A percentile compares a stretch with the other conserved stretches of the same genome.
Evolutionary conservation across 2,797 vertebrate genomes (phyloP).

Genomic region (Sciurus vulgaris): DNA sequence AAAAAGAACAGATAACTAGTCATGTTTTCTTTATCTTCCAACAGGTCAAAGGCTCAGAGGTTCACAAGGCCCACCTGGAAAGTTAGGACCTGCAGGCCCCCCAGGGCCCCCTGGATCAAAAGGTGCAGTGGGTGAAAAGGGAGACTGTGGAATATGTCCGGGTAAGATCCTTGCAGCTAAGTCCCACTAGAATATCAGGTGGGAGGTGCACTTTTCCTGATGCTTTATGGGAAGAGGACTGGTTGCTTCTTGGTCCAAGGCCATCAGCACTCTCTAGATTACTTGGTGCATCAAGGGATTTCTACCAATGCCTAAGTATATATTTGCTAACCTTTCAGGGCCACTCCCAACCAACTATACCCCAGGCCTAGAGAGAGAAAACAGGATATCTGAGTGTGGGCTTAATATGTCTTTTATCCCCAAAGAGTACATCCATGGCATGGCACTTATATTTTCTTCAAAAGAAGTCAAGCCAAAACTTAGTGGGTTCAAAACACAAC

Average conservation of each 20-base stretch:
- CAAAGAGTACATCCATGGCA: not conserved
- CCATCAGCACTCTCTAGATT: not conserved
- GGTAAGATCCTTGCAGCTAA: constrained; percentile 60
- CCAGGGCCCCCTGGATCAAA: constrained; percentile 38
- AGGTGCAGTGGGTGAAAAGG: constrained; percentile 67
- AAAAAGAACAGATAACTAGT: not conserved
- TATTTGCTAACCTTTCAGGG: not conserved
- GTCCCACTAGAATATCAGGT: not conserved
- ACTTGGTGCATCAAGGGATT: not conserved
- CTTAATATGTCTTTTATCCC: not conserved
- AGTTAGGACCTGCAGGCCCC: constrained; percentile 68
- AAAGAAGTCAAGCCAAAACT: not conserved
- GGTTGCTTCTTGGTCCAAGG: not conserved
- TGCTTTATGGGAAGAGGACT: not conserved
- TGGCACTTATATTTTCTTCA: not conserved
- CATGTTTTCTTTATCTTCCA: not conserved
- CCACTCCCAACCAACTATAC: not conserved
- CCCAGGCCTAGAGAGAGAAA: not conserved
- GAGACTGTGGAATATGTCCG: constrained; percentile 49
- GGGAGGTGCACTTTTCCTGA: not conserved
- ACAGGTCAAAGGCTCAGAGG: constrained; percentile 74
- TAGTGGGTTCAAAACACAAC: not conserved
- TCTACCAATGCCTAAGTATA: not conserved
- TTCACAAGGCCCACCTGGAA: constrained; percentile 77
- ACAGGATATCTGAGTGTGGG: not conserved